These are phyloP conservation scores for Pantelozetes paolii DNA, from an alignment of 2,888 invertebrate species.

Conservation along the genomic window DNA sequence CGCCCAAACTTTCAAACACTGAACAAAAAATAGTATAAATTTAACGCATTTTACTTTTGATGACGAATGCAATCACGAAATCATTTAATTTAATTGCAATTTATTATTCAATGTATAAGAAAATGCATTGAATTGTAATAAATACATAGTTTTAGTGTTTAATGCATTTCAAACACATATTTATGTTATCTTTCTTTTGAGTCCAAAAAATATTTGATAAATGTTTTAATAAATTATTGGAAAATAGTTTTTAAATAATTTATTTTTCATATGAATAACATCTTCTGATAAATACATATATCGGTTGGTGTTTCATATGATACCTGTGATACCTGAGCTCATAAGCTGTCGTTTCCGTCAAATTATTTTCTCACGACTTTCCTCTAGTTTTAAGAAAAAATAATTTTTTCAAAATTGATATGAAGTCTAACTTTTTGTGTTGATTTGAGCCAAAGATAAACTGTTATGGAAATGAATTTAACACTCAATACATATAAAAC, in stretches of 20 bases:
- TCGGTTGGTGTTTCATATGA: not conserved
- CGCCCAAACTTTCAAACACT: not conserved
- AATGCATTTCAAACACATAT: not conserved
- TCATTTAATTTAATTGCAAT: not conserved
- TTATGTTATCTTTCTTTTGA: not conserved
- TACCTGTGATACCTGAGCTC: not conserved
- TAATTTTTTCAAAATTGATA: not conserved
- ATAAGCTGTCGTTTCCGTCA: not conserved
- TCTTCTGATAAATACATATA: not conserved
- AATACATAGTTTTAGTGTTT: not conserved
- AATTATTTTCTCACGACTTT: conserved; percentile 20
- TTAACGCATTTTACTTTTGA: not conserved
- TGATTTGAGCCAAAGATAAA: conserved; percentile 5
- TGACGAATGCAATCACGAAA: not conserved
- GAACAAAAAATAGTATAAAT: not conserved
- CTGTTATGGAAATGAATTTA: not conserved
- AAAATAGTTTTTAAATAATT: not conserved
- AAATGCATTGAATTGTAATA: not conserved
- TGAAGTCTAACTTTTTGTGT: conserved; percentile 14
- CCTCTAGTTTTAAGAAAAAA: not conserved
- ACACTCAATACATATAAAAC: not conserved
- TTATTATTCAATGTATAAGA: not conserved
- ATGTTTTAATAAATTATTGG: not conserved
- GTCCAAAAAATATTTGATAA: not conserved
- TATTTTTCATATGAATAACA: not conserved